phyloP scores from a whole-genome alignment of 2,797 vertebrate genomes.

The Dryobates pubescens region DNA sequence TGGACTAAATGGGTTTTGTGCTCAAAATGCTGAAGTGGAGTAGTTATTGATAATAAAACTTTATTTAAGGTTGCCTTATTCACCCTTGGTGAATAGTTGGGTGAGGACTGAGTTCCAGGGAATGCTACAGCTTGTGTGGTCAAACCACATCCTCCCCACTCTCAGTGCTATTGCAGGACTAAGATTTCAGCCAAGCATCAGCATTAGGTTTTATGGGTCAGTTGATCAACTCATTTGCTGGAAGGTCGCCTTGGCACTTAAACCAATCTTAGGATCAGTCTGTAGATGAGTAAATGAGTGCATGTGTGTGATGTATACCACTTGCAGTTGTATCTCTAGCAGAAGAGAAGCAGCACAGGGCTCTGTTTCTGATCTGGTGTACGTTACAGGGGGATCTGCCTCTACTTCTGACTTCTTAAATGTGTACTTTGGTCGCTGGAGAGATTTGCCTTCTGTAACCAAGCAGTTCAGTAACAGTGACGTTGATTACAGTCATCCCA shows the following conservation, averaged over 20 bases:
- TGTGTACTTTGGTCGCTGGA: background rate
- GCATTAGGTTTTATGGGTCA: background rate
- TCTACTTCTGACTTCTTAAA: background rate
- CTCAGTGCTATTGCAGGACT: background rate
- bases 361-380: background rate
- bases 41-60: background rate
- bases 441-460: background rate
- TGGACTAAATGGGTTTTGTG: background rate
- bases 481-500: background rate
- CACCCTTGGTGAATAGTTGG: background rate
- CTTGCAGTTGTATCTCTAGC: background rate
- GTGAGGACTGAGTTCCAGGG: background rate
- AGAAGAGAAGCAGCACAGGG: background rate
- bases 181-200: background rate
- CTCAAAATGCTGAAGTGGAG: background rate
- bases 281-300: background rate
- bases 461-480: background rate
- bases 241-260: background rate
- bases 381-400: background rate
- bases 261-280: background rate
- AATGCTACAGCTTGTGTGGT: background rate
- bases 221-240: background rate
- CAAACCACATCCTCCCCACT: background rate
- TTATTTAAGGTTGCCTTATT: background rate
- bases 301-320: accelerated